Base-by-base conservation (phyloP, 2,113 vertebrate genomes). In the Leuciscus idus region DNA sequence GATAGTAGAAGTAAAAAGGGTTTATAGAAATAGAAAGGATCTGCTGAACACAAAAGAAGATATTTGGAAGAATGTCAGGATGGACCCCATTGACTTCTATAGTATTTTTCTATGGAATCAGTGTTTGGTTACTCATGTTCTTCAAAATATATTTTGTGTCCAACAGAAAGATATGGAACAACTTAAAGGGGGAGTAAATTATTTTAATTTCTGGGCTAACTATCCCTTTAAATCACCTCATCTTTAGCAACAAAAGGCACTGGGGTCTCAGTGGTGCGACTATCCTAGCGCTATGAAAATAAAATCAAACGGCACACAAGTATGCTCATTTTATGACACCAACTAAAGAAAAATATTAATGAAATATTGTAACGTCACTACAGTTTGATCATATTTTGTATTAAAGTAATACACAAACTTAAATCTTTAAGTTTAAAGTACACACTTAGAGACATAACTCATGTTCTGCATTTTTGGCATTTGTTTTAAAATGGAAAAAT, bases 401-500 rank as follows among this genome's bases (percentile, higher is more conserved):
- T 52, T 68, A 68, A 48, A 62, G 64, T 48, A 82, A 82, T 33
- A 50, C 26, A 82, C 43, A 48, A 21, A 61, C 30, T 39, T 79
- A 36, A 62, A 8, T 17, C 5, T 9, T 43, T 26, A n/a, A 26
- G 21, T 74, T 74, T 74, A 13, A 74, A 6, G 11, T 48, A 74
- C n/a, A 50, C 43, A 75, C 43, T 75, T 73, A n/a, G 10, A 79
- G 30, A 33, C 52, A n/a, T 55, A 79, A 79, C 52, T 39, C 21
- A 55, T 19, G 21, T 39, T 78, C 30, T 59, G 30, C 33, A n/a
- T 62, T 64, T 81, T 81, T 81, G 79, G 79, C 79, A 64, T 64
- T 62, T 28, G 57, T 62, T 48, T 61, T 6, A 1, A 21, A 81
- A 46, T 0, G n/a, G 17, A n/a, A 79, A 79, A 61, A 57, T 0